Evolutionary conservation across 2,797 vertebrate genomes (phyloP), one percentile per base, ranked within the genome.

Genomic region (Hapalemur alaotrensis): DNA sequence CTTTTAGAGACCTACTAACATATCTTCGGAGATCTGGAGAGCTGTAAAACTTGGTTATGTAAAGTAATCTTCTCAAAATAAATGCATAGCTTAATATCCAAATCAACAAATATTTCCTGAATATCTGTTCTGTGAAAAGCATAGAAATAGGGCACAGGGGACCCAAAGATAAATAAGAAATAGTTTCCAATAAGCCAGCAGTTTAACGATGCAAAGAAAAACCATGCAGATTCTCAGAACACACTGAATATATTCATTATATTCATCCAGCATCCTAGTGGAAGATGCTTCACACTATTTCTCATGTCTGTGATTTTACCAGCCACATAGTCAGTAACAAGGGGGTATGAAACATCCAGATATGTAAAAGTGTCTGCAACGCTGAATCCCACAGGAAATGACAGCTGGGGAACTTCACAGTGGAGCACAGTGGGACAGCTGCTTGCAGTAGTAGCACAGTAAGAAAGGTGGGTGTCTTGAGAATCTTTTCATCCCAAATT

Each of bases 141-240:
- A 43, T 25, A 76, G 67, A 65, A 93, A 67, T 28, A 79, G 61
- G 86, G 28, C 82, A 93, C 12, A 1, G 25, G 50, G 86, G 69
- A 79, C 63, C n/a, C 48, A 15, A 38, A 85, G 23, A 91, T 91
- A 89, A 86, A 82, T 80, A 82, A 89, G 67, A 89, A 84, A 76
- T 1, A 54, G 22, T 18, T 95, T 93, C 57, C 28, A 50, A 72
- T 8, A n/a, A 93, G 89, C 76, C 28, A 7, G 61, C 75, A 63
- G 46, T 59, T 65, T 38, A 84, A 89, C 52, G 59, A 79, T 32
- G 25, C 67, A 70, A 43, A 89, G 80, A 86, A 35, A 38, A 54
- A 59, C 25, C 0, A 4, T 10, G 28, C 7, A 57, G 46, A 63
- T n/a, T 17, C 52, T 72, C 23, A 9, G 65, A 67, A 89, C 2